Evolutionary conservation across 2,888 invertebrate genomes (phyloP).

Genomic region (Therioaphis trifolii): DNA sequence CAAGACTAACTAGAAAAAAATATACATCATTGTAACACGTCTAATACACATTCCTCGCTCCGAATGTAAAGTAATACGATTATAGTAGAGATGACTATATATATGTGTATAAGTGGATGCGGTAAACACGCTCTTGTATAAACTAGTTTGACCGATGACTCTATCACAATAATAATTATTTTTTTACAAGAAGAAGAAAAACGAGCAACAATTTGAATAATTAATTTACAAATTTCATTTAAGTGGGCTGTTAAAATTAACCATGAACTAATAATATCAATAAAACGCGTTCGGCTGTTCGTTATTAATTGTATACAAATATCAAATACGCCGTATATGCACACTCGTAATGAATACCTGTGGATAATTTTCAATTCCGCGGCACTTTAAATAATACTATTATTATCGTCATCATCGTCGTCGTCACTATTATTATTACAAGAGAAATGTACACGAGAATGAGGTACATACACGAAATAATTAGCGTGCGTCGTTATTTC

Average conservation of each 20-base stretch:
- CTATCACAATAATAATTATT: constrained; percentile 1
- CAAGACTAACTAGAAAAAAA: no score
- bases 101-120: no score
- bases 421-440: constrained; percentile 3
- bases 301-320: constrained; percentile 2
- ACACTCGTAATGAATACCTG: neutral
- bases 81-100: no score
- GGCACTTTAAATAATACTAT: no score
- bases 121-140: constrained; percentile 2
- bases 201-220: neutral
- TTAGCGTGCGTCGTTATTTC: neutral
- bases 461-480: neutral
- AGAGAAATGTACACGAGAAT: no score
- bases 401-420: no score
- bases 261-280: constrained; percentile 6
- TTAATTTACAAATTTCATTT: constrained; percentile 18
- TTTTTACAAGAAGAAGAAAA: neutral
- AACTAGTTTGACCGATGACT: constrained; percentile 26
- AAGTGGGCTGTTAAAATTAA: constrained; percentile 8
- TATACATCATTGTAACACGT: no score
- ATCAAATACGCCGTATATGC: neutral
- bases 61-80: no score
- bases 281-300: neutral
- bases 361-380: neutral
- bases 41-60: no score